Base-by-base conservation (phyloP, 2,888 invertebrate genomes). In the Drosophila robusta region DNA sequence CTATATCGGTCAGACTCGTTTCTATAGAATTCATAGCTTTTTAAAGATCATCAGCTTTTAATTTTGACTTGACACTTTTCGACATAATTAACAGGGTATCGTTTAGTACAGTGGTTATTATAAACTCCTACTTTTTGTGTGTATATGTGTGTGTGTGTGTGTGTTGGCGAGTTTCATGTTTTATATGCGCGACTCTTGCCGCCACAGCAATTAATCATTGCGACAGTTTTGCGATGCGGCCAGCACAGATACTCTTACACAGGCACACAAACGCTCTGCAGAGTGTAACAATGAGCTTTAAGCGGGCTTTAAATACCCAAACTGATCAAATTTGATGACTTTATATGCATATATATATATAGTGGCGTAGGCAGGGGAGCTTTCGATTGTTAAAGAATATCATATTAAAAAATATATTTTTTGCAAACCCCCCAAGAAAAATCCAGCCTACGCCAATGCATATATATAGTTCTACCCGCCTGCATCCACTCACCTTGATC, bases 401-500 rank as follows among this genome's bases (percentile, higher is more conserved):
- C n/a, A n/a, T n/a, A n/a, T n/a, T n/a, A n/a, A n/a, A n/a, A n/a
- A n/a, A n/a, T n/a, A n/a, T n/a, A n/a, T n/a, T n/a, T n/a, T n/a
- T n/a, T n/a, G n/a, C n/a, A n/a, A n/a, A n/a, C n/a, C n/a, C 18
- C 18, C 18, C 18, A 18, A 18, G 18, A 18, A 18, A 18, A 18
- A 18, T 18, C 2, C 18, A 1, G 18, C 1, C 18, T 18, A 18
- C 18, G 18, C 18, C 18, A 18, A 1, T 18, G 18, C 18, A 18
- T 18, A 18, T 18, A 1, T 18, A 38, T 14, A 22, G 29, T 12
- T 24, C n/a, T 32, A 24, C 14, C 12, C 12, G 12, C 4, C 34
- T 4, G 34, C 12, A 5, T 11, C 11, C 41, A 87, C 90, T 95
- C 91, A 96, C 95, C 94, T 98, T 99, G 93, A 99, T 99, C 91